Evolutionary conservation across 2,888 invertebrate genomes (phyloP).

Genomic region (Euzophera pinguis): DNA sequence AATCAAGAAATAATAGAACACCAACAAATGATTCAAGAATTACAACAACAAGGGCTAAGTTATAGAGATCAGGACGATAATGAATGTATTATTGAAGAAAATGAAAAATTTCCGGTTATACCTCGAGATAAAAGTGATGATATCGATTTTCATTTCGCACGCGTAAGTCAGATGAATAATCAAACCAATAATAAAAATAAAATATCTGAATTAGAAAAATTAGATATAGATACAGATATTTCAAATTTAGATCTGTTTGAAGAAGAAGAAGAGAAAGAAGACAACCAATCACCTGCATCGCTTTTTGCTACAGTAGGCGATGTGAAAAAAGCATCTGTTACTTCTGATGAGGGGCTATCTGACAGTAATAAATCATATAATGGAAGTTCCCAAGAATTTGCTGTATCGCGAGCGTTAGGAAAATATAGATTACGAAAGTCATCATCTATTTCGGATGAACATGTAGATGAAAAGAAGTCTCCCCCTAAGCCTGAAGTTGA

Average conservation of each 20-base stretch:
- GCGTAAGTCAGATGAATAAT: conserved; percentile 76
- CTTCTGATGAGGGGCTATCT: conserved; percentile 80
- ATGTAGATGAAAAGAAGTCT: conserved; percentile 71
- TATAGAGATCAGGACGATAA: conserved; percentile 42
- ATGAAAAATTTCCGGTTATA: conserved; percentile 47
- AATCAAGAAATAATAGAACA: conserved; percentile 74
- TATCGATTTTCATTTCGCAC: conserved; percentile 75
- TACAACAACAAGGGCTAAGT: conserved; percentile 68
- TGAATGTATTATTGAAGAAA: conserved; percentile 59
- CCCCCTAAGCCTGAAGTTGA: conserved; percentile 56
- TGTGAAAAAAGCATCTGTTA: conserved; percentile 81
- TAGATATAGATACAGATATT: conserved; percentile 80
- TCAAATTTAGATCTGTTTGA: conserved; percentile 80
- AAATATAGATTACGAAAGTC: conserved; percentile 88
- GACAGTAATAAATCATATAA: conserved; percentile 78
- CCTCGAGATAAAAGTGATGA: conserved; percentile 74
- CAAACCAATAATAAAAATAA: conserved; percentile 35
- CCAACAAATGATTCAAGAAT: conserved; percentile 69
- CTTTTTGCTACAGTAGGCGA: conserved; percentile 89
- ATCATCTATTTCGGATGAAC: conserved; percentile 85
- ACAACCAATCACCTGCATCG: conserved; percentile 81
- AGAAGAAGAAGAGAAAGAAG: conserved; percentile 82
- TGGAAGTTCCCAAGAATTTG: conserved; percentile 89
- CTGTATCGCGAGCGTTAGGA: conserved; percentile 89
- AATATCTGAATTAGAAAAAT: conserved; percentile 71